These are phyloP conservation scores for Scaptodrosophila latifasciaeformis DNA, from an alignment of 2,888 invertebrate species.

Conservation along the genomic window DNA sequence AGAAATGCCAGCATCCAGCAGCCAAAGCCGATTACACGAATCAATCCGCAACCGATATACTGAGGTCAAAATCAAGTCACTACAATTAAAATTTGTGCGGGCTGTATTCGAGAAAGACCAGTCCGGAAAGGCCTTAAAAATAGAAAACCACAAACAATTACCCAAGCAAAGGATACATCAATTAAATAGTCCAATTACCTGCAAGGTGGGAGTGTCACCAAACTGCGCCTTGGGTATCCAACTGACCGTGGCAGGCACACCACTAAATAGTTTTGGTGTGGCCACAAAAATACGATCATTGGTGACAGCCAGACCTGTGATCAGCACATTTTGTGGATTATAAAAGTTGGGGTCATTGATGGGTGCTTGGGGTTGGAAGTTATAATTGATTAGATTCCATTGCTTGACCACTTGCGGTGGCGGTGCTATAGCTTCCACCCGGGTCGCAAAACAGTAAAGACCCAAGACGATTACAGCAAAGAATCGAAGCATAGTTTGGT, in stretches of 20 bases:
- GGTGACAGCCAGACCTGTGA: conserved; percentile 85
- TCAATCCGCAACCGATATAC: conserved; percentile 86
- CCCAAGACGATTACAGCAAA: conserved; percentile 23
- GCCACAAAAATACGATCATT: conserved; percentile 85
- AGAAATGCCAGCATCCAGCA: conserved; percentile 82
- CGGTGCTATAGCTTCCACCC: no score
- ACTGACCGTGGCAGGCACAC: conserved; percentile 85
- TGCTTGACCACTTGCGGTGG: conserved; percentile 79
- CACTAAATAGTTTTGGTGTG: conserved; percentile 83
- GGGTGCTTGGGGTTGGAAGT: conserved; percentile 80
- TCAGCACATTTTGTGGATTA: conserved; percentile 82
- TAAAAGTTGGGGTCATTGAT: conserved; percentile 76
- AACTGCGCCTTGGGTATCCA: conserved; percentile 81
- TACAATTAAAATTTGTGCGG: conserved; percentile 83
- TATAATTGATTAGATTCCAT: conserved; percentile 82
- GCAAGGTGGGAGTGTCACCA: conserved; percentile 82
- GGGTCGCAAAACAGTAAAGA: no score
- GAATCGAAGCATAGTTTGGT: conserved; percentile 31
- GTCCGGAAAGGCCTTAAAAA: conserved; percentile 81
- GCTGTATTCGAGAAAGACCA: conserved; percentile 87
- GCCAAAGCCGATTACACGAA: conserved; percentile 89
- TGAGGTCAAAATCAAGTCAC: conserved; percentile 84
- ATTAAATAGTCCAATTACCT: conserved; percentile 75
- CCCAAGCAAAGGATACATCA: neutral
- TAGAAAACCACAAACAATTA: neutral